phyloP scores from a whole-genome alignment of 2,113 vertebrate species.

The Rhinichthys klamathensis region DNA sequence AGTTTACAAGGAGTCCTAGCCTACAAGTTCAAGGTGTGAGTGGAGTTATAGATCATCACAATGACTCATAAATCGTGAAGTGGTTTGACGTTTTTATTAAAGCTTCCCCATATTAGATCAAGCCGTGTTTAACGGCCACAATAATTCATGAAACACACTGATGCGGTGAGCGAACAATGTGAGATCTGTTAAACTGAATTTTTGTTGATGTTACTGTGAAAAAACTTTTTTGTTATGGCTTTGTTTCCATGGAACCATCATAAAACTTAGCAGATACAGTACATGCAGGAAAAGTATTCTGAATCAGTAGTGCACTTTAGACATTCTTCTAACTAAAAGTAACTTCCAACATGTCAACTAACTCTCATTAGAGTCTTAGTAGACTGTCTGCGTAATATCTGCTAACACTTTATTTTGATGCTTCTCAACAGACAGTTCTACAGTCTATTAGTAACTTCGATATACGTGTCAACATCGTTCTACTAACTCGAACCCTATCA shows the following conservation, averaged over 20 bases:
- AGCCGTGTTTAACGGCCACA: slow-evolving; percentile 21
- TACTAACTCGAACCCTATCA: no score
- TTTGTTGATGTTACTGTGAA: neutral
- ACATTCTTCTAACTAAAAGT: no score
- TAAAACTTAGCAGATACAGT: neutral
- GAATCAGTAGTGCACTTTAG: no score
- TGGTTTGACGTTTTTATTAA: slow-evolving; percentile 44
- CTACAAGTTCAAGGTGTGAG: slow-evolving; percentile 10
- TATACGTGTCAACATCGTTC: no score
- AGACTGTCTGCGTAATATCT: no score
- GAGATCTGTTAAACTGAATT: neutral
- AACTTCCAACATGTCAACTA: no score
- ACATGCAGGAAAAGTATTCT: neutral
- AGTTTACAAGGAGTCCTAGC: neutral
- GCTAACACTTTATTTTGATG: no score
- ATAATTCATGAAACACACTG: slow-evolving; percentile 37
- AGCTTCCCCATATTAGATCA: slow-evolving; percentile 41
- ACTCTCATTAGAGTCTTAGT: no score
- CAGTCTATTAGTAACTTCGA: no score
- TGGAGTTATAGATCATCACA: slow-evolving; percentile 20
- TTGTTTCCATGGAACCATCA: neutral
- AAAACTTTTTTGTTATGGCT: neutral
- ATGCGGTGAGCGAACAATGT: neutral
- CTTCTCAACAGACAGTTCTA: no score
- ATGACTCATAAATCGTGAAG: slow-evolving; percentile 21